Conservation (phyloP, 2,888 invertebrate genomes). For the Bombylius discolor region DNA sequence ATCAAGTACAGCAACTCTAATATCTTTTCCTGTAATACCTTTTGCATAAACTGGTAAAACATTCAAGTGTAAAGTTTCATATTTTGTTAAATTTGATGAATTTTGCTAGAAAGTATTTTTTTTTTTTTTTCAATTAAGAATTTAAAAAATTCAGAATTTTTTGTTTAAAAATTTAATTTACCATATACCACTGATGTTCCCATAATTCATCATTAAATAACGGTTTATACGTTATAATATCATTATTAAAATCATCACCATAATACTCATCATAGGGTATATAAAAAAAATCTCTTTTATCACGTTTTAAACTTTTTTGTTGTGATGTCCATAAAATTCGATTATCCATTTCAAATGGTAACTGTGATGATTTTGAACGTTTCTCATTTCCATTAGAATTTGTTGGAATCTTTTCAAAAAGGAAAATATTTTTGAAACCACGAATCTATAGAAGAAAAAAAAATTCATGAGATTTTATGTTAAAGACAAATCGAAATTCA, state of each 20-base stretch:
- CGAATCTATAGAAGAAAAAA: constrained; percentile 11
- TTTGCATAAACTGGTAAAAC: constrained; percentile 70
- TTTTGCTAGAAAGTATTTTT: constrained; percentile 4
- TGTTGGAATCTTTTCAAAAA: constrained; percentile 12
- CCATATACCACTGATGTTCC: constrained; percentile 72
- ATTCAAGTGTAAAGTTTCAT: constrained; percentile 53
- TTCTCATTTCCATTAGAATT: constrained; percentile 6
- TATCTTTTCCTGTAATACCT: constrained; percentile 65
- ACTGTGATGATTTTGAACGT: constrained; percentile 6
- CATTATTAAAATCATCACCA: constrained; percentile 2
- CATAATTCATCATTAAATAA: constrained; percentile 75
- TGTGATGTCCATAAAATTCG: constrained; percentile 17
- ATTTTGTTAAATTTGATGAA: constrained; percentile 1
- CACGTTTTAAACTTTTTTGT: constrained; percentile 15
- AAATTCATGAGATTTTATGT: background rate
- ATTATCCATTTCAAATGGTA: constrained; percentile 10
- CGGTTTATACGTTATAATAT: constrained; percentile 23
- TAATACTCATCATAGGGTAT: constrained; percentile 6
- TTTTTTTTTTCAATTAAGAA: too few species aligned
- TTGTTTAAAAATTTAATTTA: constrained; percentile 6
- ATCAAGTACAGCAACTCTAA: constrained; percentile 71
- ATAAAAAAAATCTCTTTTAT: constrained; percentile 15
- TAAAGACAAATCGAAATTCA: too few species aligned
- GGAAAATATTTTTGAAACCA: constrained; percentile 15
- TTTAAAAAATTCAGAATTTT: too few species aligned